Conservation (phyloP, 37 sponge, comb jelly and placozoan genomes). For the Cladorhizidae sp. region DNA sequence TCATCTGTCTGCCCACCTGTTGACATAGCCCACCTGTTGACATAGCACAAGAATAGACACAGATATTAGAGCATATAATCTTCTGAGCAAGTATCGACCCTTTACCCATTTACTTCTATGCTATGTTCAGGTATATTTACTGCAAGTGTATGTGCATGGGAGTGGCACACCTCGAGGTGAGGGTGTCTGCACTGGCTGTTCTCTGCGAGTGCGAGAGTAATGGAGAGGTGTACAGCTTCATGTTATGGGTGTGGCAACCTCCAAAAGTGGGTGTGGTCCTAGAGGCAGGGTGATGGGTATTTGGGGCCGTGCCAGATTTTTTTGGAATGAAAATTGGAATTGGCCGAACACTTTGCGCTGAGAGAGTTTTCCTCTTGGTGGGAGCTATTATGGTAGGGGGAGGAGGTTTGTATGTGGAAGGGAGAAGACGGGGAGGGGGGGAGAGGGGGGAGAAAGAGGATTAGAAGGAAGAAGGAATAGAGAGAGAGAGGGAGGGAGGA, state of each 20-base stretch:
- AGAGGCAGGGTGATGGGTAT: background rate
- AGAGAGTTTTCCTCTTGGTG: background rate
- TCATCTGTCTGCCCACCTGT: too few relatives aligned
- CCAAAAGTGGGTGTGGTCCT: background rate
- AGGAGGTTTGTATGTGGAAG: background rate
- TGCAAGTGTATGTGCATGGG: too few relatives aligned
- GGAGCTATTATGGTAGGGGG: background rate
- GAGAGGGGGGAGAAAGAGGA: background rate
- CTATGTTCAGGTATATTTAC: too few relatives aligned
- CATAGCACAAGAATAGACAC: too few relatives aligned
- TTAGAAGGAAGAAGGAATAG: background rate
- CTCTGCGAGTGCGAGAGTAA: background rate
- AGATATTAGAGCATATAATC: too few relatives aligned
- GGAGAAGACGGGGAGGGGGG: slow-evolving; percentile 15
- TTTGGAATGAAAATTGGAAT: background rate
- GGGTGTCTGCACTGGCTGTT: slow-evolving; percentile 8
- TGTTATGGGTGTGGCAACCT: background rate
- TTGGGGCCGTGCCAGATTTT: background rate
- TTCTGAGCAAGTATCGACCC: too few relatives aligned
- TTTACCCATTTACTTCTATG: too few relatives aligned
- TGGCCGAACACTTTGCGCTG: background rate
- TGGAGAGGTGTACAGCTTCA: background rate
- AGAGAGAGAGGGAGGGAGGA: slow-evolving; percentile 8
- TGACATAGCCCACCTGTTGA: too few relatives aligned
- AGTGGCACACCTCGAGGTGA: background rate